Evolutionary conservation across 2,113 vertebrate genomes (phyloP), one percentile per base, ranked within the genome.

Genomic region (Caranx melampygus): DNA sequence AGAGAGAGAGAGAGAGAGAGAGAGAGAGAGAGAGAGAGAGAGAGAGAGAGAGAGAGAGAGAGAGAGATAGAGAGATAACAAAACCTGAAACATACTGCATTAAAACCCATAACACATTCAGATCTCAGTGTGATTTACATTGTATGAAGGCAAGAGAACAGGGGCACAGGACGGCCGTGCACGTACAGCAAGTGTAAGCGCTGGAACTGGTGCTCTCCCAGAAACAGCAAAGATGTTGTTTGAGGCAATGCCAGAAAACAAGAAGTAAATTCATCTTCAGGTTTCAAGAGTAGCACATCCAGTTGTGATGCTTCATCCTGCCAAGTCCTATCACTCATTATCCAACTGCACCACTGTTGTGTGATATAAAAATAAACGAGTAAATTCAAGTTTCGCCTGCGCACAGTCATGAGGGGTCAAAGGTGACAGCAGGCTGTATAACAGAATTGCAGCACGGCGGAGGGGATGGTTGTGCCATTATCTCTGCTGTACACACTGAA

Each of bases 341-440:
- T 52, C n/a, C 42, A 68, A 58, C 73, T 70, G 6, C 68, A 49
- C 82, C 40, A 44, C 33, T 44, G 44, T 45, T 68, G 33, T 57
- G 31, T 13, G 21, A 82, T 15, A 51, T 68, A 74, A 59, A 75
- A 82, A 80, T 26, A 58, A 35, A 40, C 18, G 3, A 58, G 18
- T 20, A 18, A 51, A 15, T 57, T 76, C 35, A 69, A 51, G 45
- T 70, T 77, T 45, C 35, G 66, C 20, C 13, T 60, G 47, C 55
- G 37, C 42, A 42, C 34, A 65, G 34, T 55, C 26, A 14, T 12
- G 60, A 0, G 4, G 74, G 87, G 79, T 85, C 72, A 87, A 89
- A 85, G 89, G 81, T 77, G 58, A 87, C 62, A 31, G 49, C 0
- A 26, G 68, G 75, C 80, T 79, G 64, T 87, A 70, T 82, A 87